Percentiles rank a stretch among this genome's conserved stretches.
Conservation (phyloP, 2,888 invertebrate genomes). For the Hartigia nigra region DNA sequence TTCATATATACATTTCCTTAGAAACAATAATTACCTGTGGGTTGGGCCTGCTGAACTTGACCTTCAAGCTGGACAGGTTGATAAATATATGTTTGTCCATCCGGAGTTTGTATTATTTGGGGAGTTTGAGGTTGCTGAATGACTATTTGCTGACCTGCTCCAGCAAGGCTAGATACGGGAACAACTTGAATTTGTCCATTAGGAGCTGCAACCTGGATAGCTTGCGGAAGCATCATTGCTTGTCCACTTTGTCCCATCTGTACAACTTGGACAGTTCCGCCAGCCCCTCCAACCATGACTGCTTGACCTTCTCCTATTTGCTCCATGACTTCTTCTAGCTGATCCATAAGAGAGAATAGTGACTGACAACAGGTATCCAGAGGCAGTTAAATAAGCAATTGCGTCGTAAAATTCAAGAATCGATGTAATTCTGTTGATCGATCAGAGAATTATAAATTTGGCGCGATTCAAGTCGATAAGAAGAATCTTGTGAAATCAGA, state of each 20-base stretch:
- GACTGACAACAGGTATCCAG: background rate
- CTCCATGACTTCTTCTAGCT: constrained; percentile 48
- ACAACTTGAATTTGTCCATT: constrained; percentile 80
- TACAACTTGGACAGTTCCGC: constrained; percentile 60
- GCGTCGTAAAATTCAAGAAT: background rate
- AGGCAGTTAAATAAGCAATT: background rate
- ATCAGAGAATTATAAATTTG: background rate
- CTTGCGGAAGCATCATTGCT: constrained; percentile 70
- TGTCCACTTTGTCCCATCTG: constrained; percentile 72
- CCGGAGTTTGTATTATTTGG: constrained; percentile 89
- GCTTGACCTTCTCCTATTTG: constrained; percentile 61
- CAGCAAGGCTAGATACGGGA: constrained; percentile 74
- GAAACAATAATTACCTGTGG: constrained; percentile 67
- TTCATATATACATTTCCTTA: background rate
- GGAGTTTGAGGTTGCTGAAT: constrained; percentile 76
- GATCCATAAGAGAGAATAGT: background rate
- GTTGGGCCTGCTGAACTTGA: constrained; percentile 71
- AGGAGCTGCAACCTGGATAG: constrained; percentile 73
- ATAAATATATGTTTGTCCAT: constrained; percentile 93
- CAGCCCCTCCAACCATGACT: constrained; percentile 60
- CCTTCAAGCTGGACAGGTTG: constrained; percentile 78
- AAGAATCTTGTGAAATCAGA: background rate
- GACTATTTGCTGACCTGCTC: constrained; percentile 70
- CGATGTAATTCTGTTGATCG: background rate
- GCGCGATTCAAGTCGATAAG: background rate